Percentiles rank a stretch among this genome's conserved stretches.
Conservation (phyloP, 2,797 vertebrate genomes). For the Heterohyrax brucei region DNA sequence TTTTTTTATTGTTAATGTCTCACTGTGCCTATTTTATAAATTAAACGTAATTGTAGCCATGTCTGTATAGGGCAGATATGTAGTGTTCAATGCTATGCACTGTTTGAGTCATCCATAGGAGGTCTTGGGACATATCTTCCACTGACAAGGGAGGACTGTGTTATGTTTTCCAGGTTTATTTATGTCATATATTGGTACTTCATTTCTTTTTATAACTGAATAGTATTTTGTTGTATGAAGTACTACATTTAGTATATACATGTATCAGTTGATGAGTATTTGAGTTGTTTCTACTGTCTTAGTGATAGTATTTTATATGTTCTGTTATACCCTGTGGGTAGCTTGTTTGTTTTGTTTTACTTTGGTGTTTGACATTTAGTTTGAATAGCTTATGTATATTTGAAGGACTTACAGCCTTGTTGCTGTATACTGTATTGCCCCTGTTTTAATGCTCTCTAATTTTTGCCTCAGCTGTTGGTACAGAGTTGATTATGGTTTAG, state of each 20-base stretch:
- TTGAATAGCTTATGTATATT: constrained; percentile 28
- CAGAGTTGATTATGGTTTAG: background rate
- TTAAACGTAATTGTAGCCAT: too few species aligned
- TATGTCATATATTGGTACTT: background rate
- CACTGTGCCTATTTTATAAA: too few species aligned
- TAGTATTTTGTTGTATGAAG: constrained; percentile 11
- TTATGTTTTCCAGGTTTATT: constrained; percentile 64
- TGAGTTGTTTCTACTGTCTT: background rate
- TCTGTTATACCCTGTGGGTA: background rate
- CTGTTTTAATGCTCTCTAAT: constrained; percentile 5
- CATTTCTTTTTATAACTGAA: constrained; percentile 47
- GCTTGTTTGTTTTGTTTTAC: constrained; percentile 14
- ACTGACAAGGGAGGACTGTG: too few species aligned
- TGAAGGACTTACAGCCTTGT: constrained; percentile 12
- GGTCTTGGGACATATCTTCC: too few species aligned
- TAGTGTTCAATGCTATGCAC: too few species aligned
- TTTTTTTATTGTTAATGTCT: too few species aligned
- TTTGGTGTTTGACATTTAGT: constrained; percentile 30
- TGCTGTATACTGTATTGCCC: constrained; percentile 34
- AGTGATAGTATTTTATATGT: constrained; percentile 6
- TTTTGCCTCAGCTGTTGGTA: background rate
- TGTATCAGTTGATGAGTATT: background rate
- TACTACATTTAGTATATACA: constrained; percentile 28
- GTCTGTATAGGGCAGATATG: too few species aligned
- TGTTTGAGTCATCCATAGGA: too few species aligned